Evolutionary conservation across 1,140 invertebrate species (phyloP), one percentile per base, ranked within the genome.

Genomic region (Oreohelix idahoensis): DNA sequence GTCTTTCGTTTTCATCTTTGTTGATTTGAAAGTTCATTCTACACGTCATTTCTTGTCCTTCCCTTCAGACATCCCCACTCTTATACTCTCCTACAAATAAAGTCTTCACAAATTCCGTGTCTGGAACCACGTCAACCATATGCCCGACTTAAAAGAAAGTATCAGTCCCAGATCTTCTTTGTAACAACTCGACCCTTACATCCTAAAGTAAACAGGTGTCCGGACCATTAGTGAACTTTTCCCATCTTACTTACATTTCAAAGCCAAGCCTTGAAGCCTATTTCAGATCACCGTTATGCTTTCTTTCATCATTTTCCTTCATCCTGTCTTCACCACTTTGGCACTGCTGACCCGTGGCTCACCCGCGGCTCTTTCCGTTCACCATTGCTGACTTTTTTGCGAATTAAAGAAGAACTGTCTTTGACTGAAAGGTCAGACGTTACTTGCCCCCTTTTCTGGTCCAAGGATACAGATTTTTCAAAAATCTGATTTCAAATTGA

Each of bases 191-290:
- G 2, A 58, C 29, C 5, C 63, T 58, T 13, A 66, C 2, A 32
- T 17, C 63, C 29, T 66, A 66, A 35, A 66, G n/a, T n/a, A n/a
- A 66, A 66, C n/a, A 66, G 63, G 63, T 66, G 63, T 66, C 63
- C 63, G 29, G 2, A 66, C 63, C 63, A 66, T 66, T 66, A 66
- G 63, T 32, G 63, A 58, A 13, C 53, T 58, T 66, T 58, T 35
- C 63, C 29, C 29, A 8, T 5, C n/a, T 66, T 8, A 8, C 29
- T 66, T 66, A 66, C 63, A 66, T 66, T 66, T 66, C 63, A 66
- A 66, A 66, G 63, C n/a, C 1, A 23, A 23, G 53, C 53, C 53
- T 58, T 5, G 53, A 20, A 58, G 63, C n/a, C 29, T 66, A 10
- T 32, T 66, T 66, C 63, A 32, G 63, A 66, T 0, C 29, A 32